Base-by-base conservation (phyloP, 2,888 invertebrate genomes). In the Cacoxenus indagator region DNA sequence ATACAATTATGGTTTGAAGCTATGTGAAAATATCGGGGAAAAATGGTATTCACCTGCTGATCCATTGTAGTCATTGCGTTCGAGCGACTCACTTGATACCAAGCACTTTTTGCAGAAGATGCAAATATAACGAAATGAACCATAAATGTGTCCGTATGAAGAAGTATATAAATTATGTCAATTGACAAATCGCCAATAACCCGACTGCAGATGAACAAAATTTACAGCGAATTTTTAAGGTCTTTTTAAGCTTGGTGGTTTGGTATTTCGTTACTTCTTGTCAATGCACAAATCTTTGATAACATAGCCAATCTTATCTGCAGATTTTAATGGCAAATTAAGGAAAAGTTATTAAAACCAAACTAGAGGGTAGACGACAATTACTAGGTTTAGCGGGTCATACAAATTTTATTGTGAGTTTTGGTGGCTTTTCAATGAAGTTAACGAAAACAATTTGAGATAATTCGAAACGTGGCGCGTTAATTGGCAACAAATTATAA, bases 301-400 rank as follows among this genome's bases (percentile, higher is more conserved):
- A 57, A 27, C 57, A 31, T 29, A 57, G 57, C n/a, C 57, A 57
- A 57, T 29, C 57, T 57, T 57, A 29, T 14, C 57, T 29, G 29
- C 8, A 29, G 9, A 57, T 57, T 57, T 27, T 27, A 27, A 57
- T 27, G n/a, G 29, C 1, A 57, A 57, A 57, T 27, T 29, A 29
- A 57, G 57, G 29, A 57, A 57, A n/a, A 29, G 24, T 22, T 54
- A 8, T 9, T 54, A 22, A 54, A 54, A 37, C 14, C 26, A 54
- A 51, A 51, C 24, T 51, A 11, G 4, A 22, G 11, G 24, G n/a
- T n/a, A 19, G 31, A 6, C 31, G n/a, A n/a, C n/a, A 37, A 37
- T 37, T 37, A 37, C 37, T 11, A 11, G 37, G 8, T 37, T 8
- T 14, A 37, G 14, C 37, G 2, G 37, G n/a, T n/a, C n/a, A n/a